Conservation (phyloP, 2,797 vertebrate genomes). For the Mus minutoides region DNA sequence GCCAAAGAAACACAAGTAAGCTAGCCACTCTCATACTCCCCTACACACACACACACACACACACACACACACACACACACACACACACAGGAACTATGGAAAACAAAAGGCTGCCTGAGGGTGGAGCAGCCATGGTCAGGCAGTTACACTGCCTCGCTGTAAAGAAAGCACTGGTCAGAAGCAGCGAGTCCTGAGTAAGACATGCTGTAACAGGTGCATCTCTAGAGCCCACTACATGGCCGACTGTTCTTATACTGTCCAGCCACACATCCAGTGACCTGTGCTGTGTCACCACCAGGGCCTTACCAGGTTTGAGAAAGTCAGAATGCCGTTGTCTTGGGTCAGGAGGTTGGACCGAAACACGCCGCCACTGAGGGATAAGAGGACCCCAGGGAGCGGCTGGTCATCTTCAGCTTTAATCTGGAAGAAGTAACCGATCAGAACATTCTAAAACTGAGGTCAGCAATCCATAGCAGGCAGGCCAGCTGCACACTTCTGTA, state of each 20-base stretch:
- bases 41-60: background rate
- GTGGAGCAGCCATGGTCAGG: background rate
- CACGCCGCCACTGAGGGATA: constrained; percentile 96
- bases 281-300: fast-evolving
- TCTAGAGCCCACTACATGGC: constrained; percentile 4
- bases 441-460: background rate
- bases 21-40: background rate
- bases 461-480: fast-evolving
- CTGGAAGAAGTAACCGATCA: constrained; percentile 82
- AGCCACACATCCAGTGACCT: background rate
- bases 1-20: background rate
- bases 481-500: background rate
- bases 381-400: constrained; percentile 96
- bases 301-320: constrained; percentile 96
- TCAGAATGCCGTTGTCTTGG: constrained; percentile 96
- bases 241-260: constrained; percentile 61
- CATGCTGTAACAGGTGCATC: constrained; percentile 58
- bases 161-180: constrained; percentile 1
- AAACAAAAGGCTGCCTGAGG: background rate
- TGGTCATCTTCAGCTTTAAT: constrained; percentile 95
- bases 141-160: constrained; percentile 6
- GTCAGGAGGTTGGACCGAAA: constrained; percentile 98
- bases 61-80: background rate
- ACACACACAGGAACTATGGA: background rate
- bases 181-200: background rate